phyloP scores from a whole-genome alignment of 2,113 vertebrate species.

The Rana temporaria region DNA sequence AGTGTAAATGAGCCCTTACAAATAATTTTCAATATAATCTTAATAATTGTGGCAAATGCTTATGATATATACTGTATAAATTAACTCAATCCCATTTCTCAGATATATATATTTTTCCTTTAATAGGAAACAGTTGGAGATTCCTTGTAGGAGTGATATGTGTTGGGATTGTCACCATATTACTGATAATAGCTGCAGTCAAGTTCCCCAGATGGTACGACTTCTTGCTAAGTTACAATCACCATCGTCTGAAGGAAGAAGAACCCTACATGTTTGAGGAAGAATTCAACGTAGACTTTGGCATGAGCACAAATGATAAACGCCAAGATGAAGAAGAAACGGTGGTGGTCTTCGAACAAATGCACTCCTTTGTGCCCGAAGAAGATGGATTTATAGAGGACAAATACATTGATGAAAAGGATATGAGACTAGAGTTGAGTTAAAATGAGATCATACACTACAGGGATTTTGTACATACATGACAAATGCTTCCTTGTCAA shows the following conservation, averaged over 20 bases:
- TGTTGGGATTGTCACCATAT: slow-evolving; percentile 73
- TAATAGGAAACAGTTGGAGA: slow-evolving; percentile 81
- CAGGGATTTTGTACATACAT: background rate
- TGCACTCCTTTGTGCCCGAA: slow-evolving; percentile 64
- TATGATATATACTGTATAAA: too few species aligned
- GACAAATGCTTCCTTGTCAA: background rate
- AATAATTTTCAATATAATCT: too few species aligned
- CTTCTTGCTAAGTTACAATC: slow-evolving; percentile 82
- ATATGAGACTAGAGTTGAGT: slow-evolving; percentile 63
- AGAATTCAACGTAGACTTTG: slow-evolving; percentile 64
- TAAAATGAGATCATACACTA: background rate
- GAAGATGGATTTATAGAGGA: slow-evolving; percentile 91
- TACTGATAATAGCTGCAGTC: slow-evolving; percentile 78
- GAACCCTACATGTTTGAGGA: slow-evolving; percentile 70
- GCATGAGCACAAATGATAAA: slow-evolving; percentile 64
- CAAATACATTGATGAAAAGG: slow-evolving; percentile 79
- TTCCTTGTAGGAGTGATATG: slow-evolving; percentile 78
- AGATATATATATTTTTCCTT: background rate
- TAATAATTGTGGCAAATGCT: too few species aligned
- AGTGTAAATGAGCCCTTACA: too few species aligned
- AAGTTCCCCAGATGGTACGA: slow-evolving; percentile 87
- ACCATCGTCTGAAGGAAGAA: slow-evolving; percentile 76
- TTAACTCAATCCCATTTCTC: background rate
- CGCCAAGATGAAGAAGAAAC: slow-evolving; percentile 63
- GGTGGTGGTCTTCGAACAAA: slow-evolving; percentile 69